Evolutionary conservation across 2,797 vertebrate genomes (phyloP), one percentile per base, ranked within the genome.

Genomic region (Urocyon cinereoargenteus): DNA sequence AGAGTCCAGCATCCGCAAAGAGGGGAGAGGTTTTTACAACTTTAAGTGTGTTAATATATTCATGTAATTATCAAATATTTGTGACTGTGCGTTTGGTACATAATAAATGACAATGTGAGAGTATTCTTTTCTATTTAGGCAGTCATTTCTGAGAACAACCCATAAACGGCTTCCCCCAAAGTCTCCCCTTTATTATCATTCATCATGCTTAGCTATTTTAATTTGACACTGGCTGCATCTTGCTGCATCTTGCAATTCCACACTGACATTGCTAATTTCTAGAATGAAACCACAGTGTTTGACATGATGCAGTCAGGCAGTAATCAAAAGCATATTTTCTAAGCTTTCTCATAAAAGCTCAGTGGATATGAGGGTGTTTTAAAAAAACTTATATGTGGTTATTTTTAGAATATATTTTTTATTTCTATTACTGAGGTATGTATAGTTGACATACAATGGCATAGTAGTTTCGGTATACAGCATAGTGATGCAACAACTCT

Each of bases 151-250:
- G 77, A 93, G 93, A 96, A 94, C 18, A 93, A 61, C 24, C 18
- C 36, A 88, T 70, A 59, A 96, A 94, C 1, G 0, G 12, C 90
- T 79, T 91, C 95, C 88, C 82, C 75, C 73, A 91, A 95, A 11
- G 59, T 36, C 57, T 91, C 85, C 86, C 26, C 79, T 98, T 97
- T 97, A 97, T 97, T 97, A 93, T 78, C 66, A 66, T 97, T 93
- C 96, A 90, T 98, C 96, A 94, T 64, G 24, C 68, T 96, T 98
- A 98, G 96, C 86, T 98, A 96, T 91, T 94, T 92, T 98, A 98
- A 98, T 97, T 97, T 98, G 96, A 96, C 78, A 79, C 16, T 66
- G 93, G 89, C 53, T 93, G 13, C n/a, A 49, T 84, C 90, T 98
- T 97, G 81, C 94, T 98, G 90, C 75, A 75, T 31, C 45, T 75